Percentiles rank a stretch among this genome's conserved stretches.
Conservation (phyloP, 2,888 invertebrate species). For the Sturmia bella region DNA sequence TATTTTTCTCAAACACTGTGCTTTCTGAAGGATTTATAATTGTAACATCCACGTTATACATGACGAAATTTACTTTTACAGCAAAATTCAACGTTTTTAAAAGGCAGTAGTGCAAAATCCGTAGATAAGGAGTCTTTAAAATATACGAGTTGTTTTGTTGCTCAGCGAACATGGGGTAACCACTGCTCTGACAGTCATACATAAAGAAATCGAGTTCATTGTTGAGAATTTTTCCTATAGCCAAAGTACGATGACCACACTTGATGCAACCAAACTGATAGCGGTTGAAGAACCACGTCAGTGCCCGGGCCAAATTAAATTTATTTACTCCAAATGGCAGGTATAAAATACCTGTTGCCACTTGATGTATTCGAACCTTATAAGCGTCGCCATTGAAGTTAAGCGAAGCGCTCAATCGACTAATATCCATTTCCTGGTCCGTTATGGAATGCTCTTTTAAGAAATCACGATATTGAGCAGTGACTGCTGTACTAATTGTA, state of each 20-base stretch:
- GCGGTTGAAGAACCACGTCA: slow-evolving; percentile 84
- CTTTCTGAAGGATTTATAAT: slow-evolving; percentile 20
- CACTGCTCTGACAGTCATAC: slow-evolving; percentile 86
- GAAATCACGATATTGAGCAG: slow-evolving; percentile 83
- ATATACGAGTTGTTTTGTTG: slow-evolving; percentile 84
- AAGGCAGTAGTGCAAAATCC: slow-evolving; percentile 85
- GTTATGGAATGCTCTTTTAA: slow-evolving; percentile 81
- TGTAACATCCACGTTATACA: slow-evolving; percentile 80
- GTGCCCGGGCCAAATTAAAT: slow-evolving; percentile 85
- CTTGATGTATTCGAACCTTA: slow-evolving; percentile 83
- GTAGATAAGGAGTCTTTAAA: slow-evolving; percentile 84
- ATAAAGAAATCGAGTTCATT: slow-evolving; percentile 84
- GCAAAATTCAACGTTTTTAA: slow-evolving; percentile 84
- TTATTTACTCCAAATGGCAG: slow-evolving; percentile 77
- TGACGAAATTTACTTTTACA: slow-evolving; percentile 83
- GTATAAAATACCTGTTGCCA: slow-evolving; percentile 85
- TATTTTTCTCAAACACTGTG: not conserved
- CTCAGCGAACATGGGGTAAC: slow-evolving; percentile 84
- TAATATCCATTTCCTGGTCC: slow-evolving; percentile 84
- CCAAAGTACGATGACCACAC: slow-evolving; percentile 83
- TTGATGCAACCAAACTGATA: slow-evolving; percentile 83
- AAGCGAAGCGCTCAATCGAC: slow-evolving; percentile 83
- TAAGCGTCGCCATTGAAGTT: slow-evolving; percentile 84
- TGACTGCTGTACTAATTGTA: slow-evolving; percentile 84
- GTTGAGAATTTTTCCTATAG: slow-evolving; percentile 82